These are phyloP conservation scores for Cichladusa arquata DNA, from an alignment of 2,113 vertebrate genomes.

Conservation along the genomic window DNA sequence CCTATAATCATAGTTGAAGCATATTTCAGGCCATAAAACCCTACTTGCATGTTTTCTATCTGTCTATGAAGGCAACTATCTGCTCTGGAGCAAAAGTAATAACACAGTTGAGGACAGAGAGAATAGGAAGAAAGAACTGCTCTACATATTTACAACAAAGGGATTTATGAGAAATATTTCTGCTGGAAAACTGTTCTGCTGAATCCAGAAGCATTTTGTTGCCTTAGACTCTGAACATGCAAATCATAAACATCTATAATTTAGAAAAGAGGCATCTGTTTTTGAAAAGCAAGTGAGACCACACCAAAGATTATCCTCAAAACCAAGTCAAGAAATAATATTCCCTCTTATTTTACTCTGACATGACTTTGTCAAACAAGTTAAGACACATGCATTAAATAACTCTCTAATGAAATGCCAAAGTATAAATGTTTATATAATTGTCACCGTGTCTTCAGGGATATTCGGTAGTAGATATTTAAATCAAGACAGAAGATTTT, in stretches of 20 bases:
- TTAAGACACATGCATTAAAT: background rate
- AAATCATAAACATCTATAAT: background rate
- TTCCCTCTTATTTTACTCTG: background rate
- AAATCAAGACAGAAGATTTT: background rate
- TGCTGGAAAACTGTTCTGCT: background rate
- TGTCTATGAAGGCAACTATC: background rate
- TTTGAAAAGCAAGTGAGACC: background rate
- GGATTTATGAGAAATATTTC: background rate
- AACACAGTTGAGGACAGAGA: background rate
- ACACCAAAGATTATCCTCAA: background rate
- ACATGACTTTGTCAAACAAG: background rate
- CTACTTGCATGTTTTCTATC: background rate
- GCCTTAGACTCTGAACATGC: background rate
- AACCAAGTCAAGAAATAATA: background rate
- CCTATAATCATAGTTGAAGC: background rate
- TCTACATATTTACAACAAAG: background rate
- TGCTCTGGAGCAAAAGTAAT: background rate
- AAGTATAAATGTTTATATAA: background rate
- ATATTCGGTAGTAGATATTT: background rate
- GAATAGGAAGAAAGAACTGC: background rate
- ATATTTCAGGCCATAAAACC: background rate
- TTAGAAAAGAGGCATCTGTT: background rate
- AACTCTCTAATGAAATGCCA: background rate
- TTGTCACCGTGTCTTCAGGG: background rate
- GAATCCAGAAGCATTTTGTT: background rate